Base-by-base conservation (phyloP, 2,888 invertebrate species). In the Lasioglossum malachurum region DNA sequence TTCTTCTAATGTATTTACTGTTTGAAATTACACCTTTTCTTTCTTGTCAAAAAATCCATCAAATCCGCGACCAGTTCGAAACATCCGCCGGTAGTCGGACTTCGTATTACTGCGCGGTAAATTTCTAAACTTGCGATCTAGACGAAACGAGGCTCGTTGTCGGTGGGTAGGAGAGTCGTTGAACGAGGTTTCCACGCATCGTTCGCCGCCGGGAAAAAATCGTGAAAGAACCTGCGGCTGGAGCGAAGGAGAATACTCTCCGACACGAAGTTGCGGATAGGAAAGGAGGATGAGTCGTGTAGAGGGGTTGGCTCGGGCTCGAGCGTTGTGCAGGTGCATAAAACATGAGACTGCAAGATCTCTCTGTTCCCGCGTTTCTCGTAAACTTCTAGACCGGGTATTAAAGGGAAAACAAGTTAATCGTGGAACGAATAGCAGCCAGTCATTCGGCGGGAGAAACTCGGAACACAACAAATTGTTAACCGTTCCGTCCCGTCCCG, bases 311-410 rank as follows among this genome's bases (percentile, higher is more conserved):
- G n/a, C 46, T 19, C 23, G 57, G 27, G 27, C 23, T 23, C 27
- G 60, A 27, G 27, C 60, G 60, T 27, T 60, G 5, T 27, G 60
- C 60, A 60, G 60, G 60, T 60, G 60, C 60, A 60, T 60, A 27
- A 60, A 60, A 60, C 60, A 60, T 60, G 60, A 83, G 83, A 81
- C 35, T 31, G 67, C 64, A n/a, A n/a, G 76, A 73, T 31, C 53
- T 27, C 19, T 16, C 44, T 60, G 23, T 31, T 31, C 23, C n/a
- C 19, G 16, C n/a, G 12, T 38, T 31, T 35, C n/a, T 73, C 49
- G 1, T 19, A 31, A 44, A 83, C 67, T 80, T 27, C 60, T 27
- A 14, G 27, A 27, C 60, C 60, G 27, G 27, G 60, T 60, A 60
- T 60, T 60, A 60, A 60, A 60, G 60, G 60, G 60, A 60, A 60